Base-by-base conservation (phyloP, 1,140 invertebrate genomes). In the Stenopsyche tienmushanensis region DNA sequence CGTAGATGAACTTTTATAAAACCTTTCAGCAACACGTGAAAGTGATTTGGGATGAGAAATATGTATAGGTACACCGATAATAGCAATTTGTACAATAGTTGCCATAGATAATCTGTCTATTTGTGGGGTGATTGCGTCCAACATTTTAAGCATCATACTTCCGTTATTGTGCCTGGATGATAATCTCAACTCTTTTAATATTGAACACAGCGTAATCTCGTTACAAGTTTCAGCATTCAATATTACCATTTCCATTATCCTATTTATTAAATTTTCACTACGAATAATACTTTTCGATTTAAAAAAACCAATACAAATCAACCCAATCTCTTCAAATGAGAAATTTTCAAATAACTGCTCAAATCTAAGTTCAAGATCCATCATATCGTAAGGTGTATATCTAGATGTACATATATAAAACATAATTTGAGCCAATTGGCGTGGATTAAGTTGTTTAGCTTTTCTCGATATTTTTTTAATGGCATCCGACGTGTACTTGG, bases 221-320 rank as follows among this genome's bases (percentile, higher is more conserved):
- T 83, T 73, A 0, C 86, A 72, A 7, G 17, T 71, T 5, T 79
- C 64, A 17, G 81, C 63, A 21, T 81, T 67, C 1, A 71, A 49
- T 7, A 69, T 71, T 2, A 81, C 63, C 57, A 74, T 78, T 1
- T 70, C 20, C 1, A 83, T 76, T 9, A 88, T 75, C 23, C 74
- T 72, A 8, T 66, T 8, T 1, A 83, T 3, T 15, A 87, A 70
- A 0, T 71, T 39, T 0, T 67, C 23, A 72, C 80, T 77, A 62
- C 72, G 74, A n/a, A 88, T 80, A n/a, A 62, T 75, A 0, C 75
- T 83, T 65, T 85, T 75, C 1, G 79, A 83, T 75, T 87, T 86
- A 62, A 86, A 86, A 71, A 84, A 88, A 0, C 82, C 83, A 75
- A 87, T 80, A 13, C 80, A 76, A 55, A 85, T 72, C 7, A 88